These are phyloP conservation scores for Xanthorhoe spadicearia DNA, from an alignment of 2,888 invertebrate genomes.

Conservation along the genomic window DNA sequence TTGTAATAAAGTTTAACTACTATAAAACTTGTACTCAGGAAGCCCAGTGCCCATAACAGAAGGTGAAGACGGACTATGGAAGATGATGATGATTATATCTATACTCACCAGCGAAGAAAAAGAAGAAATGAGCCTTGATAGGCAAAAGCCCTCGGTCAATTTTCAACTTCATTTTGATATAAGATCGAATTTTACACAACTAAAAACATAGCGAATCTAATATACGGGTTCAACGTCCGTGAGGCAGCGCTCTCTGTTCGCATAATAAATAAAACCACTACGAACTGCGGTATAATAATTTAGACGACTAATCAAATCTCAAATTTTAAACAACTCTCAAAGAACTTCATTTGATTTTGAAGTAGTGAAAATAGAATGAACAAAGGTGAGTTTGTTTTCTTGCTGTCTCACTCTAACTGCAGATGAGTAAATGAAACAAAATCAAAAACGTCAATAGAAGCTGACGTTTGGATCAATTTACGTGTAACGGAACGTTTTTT, in stretches of 20 bases:
- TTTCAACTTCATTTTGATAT: conserved; percentile 80
- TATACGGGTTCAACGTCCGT: conserved; percentile 7
- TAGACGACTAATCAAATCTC: not conserved
- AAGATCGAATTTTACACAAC: not conserved
- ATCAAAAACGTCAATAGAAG: conserved; percentile 17
- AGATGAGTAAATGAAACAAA: conserved; percentile 7
- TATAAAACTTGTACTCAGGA: too few relatives aligned
- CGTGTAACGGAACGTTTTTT: conserved; percentile 31
- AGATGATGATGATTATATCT: not conserved
- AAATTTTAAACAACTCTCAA: conserved; percentile 1
- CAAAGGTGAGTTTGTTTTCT: conserved; percentile 19
- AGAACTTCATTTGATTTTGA: too few relatives aligned
- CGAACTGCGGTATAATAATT: not conserved
- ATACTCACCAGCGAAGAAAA: conserved; percentile 93
- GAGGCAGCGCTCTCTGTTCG: conserved; percentile 10
- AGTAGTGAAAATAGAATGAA: too few relatives aligned
- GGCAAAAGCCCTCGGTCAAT: conserved; percentile 90
- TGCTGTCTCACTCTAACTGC: conserved; percentile 8
- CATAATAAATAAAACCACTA: conserved; percentile 19
- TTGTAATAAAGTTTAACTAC: too few relatives aligned
- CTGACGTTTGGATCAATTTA: not conserved
- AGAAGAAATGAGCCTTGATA: conserved; percentile 94
- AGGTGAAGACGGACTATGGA: not conserved
- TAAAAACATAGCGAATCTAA: not conserved
- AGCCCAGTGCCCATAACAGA: too few relatives aligned